phyloP scores from a whole-genome alignment of 2,113 vertebrate genomes.

The Calypte anna region DNA sequence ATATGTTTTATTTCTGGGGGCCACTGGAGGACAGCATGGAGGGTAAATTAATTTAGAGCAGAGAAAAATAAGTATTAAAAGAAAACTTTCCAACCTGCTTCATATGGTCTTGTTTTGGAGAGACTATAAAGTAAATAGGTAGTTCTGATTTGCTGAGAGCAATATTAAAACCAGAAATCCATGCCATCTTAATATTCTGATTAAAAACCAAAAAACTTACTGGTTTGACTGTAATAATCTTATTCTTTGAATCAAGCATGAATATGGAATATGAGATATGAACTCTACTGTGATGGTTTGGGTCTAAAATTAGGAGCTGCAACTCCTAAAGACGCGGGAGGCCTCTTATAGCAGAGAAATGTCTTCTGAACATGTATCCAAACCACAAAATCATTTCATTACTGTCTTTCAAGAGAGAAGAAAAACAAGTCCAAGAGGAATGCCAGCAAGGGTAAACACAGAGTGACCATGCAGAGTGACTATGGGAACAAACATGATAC shows the following conservation, averaged over 20 bases:
- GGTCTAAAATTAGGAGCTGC: slow-evolving; percentile 42
- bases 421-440: not conserved
- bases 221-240: not conserved
- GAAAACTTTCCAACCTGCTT: not conserved
- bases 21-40: not conserved
- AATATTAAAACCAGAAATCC: not conserved
- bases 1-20: not conserved
- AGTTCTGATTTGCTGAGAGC: not conserved
- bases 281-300: not conserved
- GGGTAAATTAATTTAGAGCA: not conserved
- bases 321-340: not conserved
- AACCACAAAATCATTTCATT: slow-evolving; percentile 27
- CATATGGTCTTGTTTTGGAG: not conserved
- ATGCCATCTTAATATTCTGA: not conserved
- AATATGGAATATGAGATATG: slow-evolving; percentile 1
- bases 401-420: not conserved
- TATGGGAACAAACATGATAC: not conserved
- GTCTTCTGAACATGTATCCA: not conserved
- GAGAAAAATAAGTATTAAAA: not conserved
- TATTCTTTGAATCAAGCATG: slow-evolving; percentile 28
- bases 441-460: not conserved
- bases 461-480: not conserved
- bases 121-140: not conserved
- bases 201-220: not conserved
- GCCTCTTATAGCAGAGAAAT: not conserved